These are phyloP conservation scores for Zaprionus vittiger DNA, from an alignment of 1,140 invertebrate species.

Conservation along the genomic window DNA sequence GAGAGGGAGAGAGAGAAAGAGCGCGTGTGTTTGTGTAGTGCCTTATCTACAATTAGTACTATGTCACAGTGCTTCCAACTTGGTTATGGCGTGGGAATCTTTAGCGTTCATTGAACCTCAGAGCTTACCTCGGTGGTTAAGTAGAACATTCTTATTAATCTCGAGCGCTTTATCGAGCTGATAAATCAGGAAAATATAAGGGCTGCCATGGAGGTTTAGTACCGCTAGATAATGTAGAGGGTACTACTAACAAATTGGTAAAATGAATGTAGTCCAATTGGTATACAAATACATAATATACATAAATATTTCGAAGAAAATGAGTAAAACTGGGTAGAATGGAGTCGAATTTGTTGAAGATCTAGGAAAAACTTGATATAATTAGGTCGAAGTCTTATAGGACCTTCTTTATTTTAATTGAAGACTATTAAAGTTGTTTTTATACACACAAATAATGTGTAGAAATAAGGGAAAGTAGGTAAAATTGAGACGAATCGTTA, in stretches of 20 bases:
- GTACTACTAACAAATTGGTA: too few relatives aligned
- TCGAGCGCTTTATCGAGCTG: neutral
- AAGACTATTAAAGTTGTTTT: too few relatives aligned
- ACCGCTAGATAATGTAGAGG: too few relatives aligned
- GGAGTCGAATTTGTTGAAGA: too few relatives aligned
- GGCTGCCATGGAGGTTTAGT: neutral
- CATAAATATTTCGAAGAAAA: too few relatives aligned
- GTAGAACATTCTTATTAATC: conserved; percentile 3
- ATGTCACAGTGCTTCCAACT: neutral
- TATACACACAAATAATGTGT: too few relatives aligned
- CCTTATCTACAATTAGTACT: conserved; percentile 22
- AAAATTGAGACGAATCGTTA: too few relatives aligned
- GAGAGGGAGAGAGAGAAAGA: neutral
- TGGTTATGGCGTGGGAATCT: conserved; percentile 30
- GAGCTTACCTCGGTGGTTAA: neutral
- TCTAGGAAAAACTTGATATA: too few relatives aligned
- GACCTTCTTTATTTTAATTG: too few relatives aligned
- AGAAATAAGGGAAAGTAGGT: too few relatives aligned
- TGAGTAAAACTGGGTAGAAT: too few relatives aligned
- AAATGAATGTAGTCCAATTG: neutral
- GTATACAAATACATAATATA: neutral
- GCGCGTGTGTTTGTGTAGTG: conserved; percentile 29
- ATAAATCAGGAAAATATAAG: neutral
- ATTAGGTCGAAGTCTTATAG: too few relatives aligned
- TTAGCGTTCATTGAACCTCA: conserved; percentile 44